Evolutionary conservation across 2,888 invertebrate genomes (phyloP).

Genomic region (Acanthosepion lycidas): DNA sequence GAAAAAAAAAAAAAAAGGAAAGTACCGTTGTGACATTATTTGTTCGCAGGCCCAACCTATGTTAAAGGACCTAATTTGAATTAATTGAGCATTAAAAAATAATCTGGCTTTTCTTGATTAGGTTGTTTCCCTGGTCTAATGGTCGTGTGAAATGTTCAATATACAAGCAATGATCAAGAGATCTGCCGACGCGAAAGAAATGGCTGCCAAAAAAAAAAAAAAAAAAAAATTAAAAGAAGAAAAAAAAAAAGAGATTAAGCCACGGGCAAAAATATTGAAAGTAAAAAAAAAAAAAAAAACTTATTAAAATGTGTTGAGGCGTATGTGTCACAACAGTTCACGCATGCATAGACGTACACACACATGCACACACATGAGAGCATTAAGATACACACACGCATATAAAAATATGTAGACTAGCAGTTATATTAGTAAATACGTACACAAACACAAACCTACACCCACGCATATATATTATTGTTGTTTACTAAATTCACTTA

Average conservation of each 20-base stretch:
- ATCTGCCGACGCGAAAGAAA: not conserved
- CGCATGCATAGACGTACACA: not conserved
- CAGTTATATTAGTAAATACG: no score
- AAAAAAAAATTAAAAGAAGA: not conserved
- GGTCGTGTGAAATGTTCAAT: conserved; percentile 33
- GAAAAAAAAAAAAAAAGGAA: no score
- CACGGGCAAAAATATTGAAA: not conserved
- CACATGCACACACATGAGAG: not conserved
- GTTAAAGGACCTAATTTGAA: conserved; percentile 33
- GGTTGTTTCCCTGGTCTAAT: not conserved
- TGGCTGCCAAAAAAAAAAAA: not conserved
- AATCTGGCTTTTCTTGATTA: conserved; percentile 33
- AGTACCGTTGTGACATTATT: not conserved
- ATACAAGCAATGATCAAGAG: not conserved
- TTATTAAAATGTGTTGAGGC: not conserved
- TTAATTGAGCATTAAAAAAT: conserved; percentile 33
- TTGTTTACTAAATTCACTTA: no score
- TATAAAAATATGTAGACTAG: no score
- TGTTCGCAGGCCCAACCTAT: not conserved
- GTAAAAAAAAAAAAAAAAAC: not conserved
- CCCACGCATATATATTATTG: no score
- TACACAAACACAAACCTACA: no score
- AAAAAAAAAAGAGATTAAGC: not conserved
- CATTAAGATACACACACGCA: no score
- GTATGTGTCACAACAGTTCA: not conserved